Base-by-base conservation (phyloP, 2,888 invertebrate genomes). In the Drosophila neotestacea region DNA sequence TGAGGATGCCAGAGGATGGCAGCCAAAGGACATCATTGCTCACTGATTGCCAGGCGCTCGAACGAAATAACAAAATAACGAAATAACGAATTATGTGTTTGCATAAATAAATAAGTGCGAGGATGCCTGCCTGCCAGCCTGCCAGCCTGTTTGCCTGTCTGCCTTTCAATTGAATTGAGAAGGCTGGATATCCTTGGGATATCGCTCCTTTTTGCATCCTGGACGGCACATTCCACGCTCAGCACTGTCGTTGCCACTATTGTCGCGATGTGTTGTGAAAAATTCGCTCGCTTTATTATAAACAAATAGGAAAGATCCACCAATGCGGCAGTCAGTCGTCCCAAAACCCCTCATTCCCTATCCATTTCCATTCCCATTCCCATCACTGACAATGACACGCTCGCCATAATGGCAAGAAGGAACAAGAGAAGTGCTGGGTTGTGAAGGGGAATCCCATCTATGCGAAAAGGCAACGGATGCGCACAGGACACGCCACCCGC, bases 231-330 rank as follows among this genome's bases (percentile, higher is more conserved):
- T 69, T 58, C 55, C 67, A 22, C 22, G 52, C 46, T 59, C 41
- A 44, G 46, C 64, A 38, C 47, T 56, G 59, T 48, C 54, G 58
- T 61, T 65, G 63, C 59, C 28, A n/a, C 60, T 39, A 73, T 75
- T 81, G 73, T 81, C 55, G 64, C 72, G 72, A 70, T 81, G 74
- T 75, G 80, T 77, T 69, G 70, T 76, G 68, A 77, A 79, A 79
- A 82, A 79, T 77, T 70, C 70, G 69, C 65, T 38, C 68, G 63
- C 81, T 81, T 83, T 83, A 80, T 82, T 79, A 81, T 83, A 83
- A 81, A 74, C 84, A 83, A 83, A 83, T 77, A 79, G 77, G 68
- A 65, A 73, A 79, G 73, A 52, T 66, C 60, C 34, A 30, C 34
- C 59, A 47, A 38, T 41, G 70, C 70, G 36, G 47, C 68, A 38